Evolutionary conservation across 2,888 invertebrate species (phyloP).

Genomic region (Coronaproctus castanopsis): DNA sequence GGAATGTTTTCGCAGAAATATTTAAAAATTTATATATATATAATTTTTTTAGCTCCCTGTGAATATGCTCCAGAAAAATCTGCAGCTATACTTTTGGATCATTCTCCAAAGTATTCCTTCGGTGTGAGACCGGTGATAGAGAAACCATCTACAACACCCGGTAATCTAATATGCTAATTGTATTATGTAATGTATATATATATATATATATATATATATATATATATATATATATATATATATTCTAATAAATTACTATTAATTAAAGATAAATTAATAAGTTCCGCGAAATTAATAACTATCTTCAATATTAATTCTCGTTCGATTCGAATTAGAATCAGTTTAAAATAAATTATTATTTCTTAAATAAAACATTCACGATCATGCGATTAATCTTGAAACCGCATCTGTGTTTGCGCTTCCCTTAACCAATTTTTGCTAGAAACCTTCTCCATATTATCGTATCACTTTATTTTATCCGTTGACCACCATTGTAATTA

Average conservation of each 20-base stretch:
- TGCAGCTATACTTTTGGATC: slow-evolving; percentile 31
- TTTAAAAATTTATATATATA: neutral
- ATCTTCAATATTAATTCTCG: no score
- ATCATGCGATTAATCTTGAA: no score
- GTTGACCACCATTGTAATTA: no score
- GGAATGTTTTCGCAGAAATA: neutral
- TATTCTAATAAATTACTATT: slow-evolving; percentile 2
- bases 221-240: neutral
- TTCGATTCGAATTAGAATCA: no score
- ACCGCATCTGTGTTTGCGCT: no score
- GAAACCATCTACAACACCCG: slow-evolving; percentile 42
- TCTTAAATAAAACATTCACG: no score
- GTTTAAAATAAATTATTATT: no score
- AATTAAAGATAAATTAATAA: no score
- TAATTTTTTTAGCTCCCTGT: slow-evolving; percentile 41
- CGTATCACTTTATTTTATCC: no score
- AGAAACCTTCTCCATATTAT: no score
- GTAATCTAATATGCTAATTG: slow-evolving; percentile 21
- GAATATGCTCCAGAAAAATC: slow-evolving; percentile 64
- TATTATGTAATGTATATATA: neutral
- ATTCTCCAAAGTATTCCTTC: slow-evolving; percentile 49
- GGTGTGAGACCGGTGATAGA: slow-evolving; percentile 43
- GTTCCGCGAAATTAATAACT: no score
- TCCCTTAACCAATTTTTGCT: no score
- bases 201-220: neutral